Base-by-base conservation (phyloP, 2,113 vertebrate genomes). In the Pao palembangensis region DNA sequence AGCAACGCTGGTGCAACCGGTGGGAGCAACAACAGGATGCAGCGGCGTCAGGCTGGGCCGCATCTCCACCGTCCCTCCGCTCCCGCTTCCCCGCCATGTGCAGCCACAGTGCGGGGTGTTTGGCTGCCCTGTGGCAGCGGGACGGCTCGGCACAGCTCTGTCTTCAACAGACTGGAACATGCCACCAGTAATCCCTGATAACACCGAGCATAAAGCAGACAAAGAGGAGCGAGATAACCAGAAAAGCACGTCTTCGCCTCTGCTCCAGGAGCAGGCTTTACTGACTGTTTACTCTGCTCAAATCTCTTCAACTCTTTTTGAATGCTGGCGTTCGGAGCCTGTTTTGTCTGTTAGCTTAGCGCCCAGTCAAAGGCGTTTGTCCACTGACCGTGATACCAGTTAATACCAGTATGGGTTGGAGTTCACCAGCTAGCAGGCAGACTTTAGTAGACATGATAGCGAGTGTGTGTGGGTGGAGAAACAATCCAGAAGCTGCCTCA, bases 1-100 rank as follows among this genome's bases (percentile, higher is more conserved):
- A 67, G 80, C 60, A 31, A 71, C 52, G 10, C 69, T 75, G 72
- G 67, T 74, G 76, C 86, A 85, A 85, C 61, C 28, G 34, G 20
- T 59, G 64, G 76, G 73, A 84, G 63, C 69, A 85, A 87, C 79
- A 87, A 87, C 79, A 88, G 77, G 84, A 81, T 89, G 84, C 76
- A 85, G 84, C 84, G 56, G 64, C 59, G 62, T 69, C 3, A 65
- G 76, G 62, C 62, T 46, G 64, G 62, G 79, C 77, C 62, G 63
- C 10, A n/a, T 31, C 25, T 53, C 17, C 16, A 31, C 51, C 17
- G 51, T 50, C 48, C 15, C 28, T 16, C 51, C 51, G 14, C 21
- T 28, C 17, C 51, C 51, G 7, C 19, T 31, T n/a, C n/a, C n/a
- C n/a, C n/a, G n/a, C n/a, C n/a, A n/a, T n/a, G n/a, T n/a, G n/a